A percentile compares a stretch with the other conserved stretches of the same genome.
Conservation (phyloP, 1,140 invertebrate species). For the Thereuonema tuberculata region DNA sequence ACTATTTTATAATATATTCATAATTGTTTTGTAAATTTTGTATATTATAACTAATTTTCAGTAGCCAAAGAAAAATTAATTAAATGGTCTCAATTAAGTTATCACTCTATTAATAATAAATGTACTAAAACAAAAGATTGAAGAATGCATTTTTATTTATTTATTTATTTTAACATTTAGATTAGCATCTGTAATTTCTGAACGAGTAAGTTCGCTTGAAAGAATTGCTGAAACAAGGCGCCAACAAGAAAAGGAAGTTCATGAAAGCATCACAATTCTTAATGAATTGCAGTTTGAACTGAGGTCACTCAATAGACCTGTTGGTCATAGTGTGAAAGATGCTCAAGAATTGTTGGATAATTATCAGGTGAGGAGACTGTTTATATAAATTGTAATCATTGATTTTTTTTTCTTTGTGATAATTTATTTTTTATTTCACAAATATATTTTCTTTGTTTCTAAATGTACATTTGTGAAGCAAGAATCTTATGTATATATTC, state of each 20-base stretch:
- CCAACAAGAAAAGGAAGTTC: conserved; percentile 60
- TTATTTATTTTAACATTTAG: background rate
- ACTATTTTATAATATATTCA: too few relatives aligned
- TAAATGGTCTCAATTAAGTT: too few relatives aligned
- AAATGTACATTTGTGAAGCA: conserved; percentile 7
- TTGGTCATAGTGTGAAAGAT: conserved; percentile 49
- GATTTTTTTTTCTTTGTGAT: too few relatives aligned
- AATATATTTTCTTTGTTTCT: background rate
- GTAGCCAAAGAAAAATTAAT: too few relatives aligned
- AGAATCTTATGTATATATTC: too few relatives aligned
- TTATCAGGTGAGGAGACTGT: conserved; percentile 24
- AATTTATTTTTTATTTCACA: background rate
- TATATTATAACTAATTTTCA: too few relatives aligned
- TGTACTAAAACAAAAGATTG: too few relatives aligned
- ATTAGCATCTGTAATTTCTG: conserved; percentile 30
- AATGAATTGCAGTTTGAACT: conserved; percentile 65
- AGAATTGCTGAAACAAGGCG: conserved; percentile 45
- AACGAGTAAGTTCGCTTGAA: conserved; percentile 52
- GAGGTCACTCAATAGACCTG: conserved; percentile 63
- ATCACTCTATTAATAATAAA: too few relatives aligned
- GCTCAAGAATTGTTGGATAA: conserved; percentile 22
- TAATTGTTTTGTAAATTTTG: too few relatives aligned
- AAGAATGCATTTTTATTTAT: background rate
- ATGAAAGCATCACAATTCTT: conserved; percentile 63
- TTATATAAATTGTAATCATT: too few relatives aligned